Evolutionary conservation across 2,797 vertebrate species (phyloP).

Genomic region (Danio jaintianensis): DNA sequence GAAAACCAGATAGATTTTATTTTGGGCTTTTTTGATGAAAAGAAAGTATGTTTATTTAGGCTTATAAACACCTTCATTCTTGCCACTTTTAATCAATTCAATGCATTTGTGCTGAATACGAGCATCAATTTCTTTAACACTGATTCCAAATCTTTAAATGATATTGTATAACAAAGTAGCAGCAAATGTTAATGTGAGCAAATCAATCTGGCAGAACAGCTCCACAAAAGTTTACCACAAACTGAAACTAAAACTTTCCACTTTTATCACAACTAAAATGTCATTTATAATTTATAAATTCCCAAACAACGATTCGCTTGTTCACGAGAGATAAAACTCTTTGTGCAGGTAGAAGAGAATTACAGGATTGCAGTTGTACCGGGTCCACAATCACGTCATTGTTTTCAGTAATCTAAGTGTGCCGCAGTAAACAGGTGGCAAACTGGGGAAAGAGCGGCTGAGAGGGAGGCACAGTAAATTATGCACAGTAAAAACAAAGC

Average conservation of each 20-base stretch:
- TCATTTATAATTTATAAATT: not conserved
- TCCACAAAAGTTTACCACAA: not conserved
- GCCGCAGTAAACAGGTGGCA: slow-evolving; percentile 79
- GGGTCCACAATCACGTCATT: slow-evolving; percentile 34
- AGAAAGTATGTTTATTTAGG: not conserved
- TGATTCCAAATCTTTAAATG: not conserved
- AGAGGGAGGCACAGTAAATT: slow-evolving; percentile 77
- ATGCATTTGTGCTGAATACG: not conserved
- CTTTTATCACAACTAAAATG: not conserved
- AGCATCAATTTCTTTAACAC: not conserved
- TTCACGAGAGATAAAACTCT: not conserved
- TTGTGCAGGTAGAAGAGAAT: not conserved
- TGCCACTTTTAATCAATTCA: not conserved
- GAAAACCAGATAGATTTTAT: not conserved
- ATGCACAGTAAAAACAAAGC: slow-evolving; percentile 84
- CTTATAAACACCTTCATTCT: not conserved
- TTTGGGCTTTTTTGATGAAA: not conserved
- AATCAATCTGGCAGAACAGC: not conserved
- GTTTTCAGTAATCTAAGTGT: slow-evolving; percentile 44
- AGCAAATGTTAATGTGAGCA: not conserved
- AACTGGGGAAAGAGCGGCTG: slow-evolving; percentile 71
- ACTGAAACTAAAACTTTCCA: not conserved
- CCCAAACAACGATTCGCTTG: slow-evolving; percentile 13
- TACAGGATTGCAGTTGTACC: slow-evolving; percentile 12
- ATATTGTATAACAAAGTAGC: not conserved